Conservation (phyloP, 2,113 vertebrate species). For the Pomatostomus ruficeps region DNA sequence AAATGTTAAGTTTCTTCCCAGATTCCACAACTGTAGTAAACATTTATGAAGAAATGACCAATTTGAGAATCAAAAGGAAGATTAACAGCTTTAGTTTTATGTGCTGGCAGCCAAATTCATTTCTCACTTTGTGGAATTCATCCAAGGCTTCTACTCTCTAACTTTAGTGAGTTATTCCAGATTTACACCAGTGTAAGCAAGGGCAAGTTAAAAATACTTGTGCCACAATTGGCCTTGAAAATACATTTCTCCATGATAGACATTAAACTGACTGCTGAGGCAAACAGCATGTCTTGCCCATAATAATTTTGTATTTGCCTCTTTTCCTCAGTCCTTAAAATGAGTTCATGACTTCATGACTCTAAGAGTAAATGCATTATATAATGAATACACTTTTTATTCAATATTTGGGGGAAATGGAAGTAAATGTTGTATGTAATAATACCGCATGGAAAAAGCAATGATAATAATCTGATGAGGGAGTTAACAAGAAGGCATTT, state of each 20-base stretch:
- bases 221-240: constrained; percentile 38
- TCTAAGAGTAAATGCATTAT: constrained; percentile 30
- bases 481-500: constrained; percentile 9
- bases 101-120: neutral
- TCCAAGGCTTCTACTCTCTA: constrained; percentile 34
- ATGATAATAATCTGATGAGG: constrained; percentile 14
- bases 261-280: constrained; percentile 16
- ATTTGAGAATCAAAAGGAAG: constrained; percentile 2
- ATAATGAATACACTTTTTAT: constrained; percentile 48
- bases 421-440: constrained; percentile 14
- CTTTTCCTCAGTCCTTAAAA: constrained; percentile 47
- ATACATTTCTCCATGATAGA: constrained; percentile 22
- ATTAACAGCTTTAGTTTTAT: neutral
- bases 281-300: constrained; percentile 43
- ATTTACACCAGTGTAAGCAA: constrained; percentile 50
- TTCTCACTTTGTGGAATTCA: constrained; percentile 15
- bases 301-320: constrained; percentile 42
- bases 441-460: constrained; percentile 21
- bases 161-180: constrained; percentile 42
- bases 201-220: constrained; percentile 55
- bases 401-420: neutral
- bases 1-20: neutral
- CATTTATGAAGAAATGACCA: neutral
- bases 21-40: neutral
- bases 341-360: constrained; percentile 42